phyloP scores from a whole-genome alignment of 2,888 invertebrate genomes.

The Linnaemya vulpina region DNA sequence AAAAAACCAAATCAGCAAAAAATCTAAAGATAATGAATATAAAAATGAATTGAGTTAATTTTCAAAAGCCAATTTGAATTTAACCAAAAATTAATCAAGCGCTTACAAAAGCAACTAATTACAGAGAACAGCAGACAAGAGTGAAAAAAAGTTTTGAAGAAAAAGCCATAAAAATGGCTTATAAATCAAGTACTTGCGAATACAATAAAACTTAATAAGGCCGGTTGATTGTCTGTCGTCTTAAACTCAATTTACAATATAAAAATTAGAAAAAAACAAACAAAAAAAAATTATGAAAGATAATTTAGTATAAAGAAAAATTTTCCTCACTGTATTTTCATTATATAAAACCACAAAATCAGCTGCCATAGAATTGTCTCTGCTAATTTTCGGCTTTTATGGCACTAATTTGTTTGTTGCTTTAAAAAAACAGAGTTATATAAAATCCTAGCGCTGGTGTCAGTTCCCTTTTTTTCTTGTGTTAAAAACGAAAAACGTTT shows the following conservation, averaged over 20 bases:
- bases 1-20: constrained; percentile 38
- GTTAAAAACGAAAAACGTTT: background rate
- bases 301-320: constrained; percentile 39
- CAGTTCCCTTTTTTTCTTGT: constrained; percentile 18
- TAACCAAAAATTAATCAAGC: constrained; percentile 66
- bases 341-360: constrained; percentile 65
- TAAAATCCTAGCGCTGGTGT: constrained; percentile 28
- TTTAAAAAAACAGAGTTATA: constrained; percentile 17
- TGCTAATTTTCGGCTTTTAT: constrained; percentile 63
- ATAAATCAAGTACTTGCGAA: constrained; percentile 59
- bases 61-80: constrained; percentile 62
- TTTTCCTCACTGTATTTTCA: background rate
- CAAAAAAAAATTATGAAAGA: constrained; percentile 7
- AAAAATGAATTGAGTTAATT: constrained; percentile 54
- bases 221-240: constrained; percentile 24
- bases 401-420: constrained; percentile 55
- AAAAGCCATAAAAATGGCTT: constrained; percentile 43
- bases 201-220: constrained; percentile 70
- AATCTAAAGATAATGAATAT: constrained; percentile 28
- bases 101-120: constrained; percentile 67
- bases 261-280: constrained; percentile 52
- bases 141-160: constrained; percentile 16
- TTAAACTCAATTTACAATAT: constrained; percentile 68
- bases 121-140: constrained; percentile 14
- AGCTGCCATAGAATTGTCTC: constrained; percentile 60